Evolutionary conservation across 2,888 invertebrate species (phyloP), one percentile per base, ranked within the genome.

Genomic region (Peribatodes rhomboidaria): DNA sequence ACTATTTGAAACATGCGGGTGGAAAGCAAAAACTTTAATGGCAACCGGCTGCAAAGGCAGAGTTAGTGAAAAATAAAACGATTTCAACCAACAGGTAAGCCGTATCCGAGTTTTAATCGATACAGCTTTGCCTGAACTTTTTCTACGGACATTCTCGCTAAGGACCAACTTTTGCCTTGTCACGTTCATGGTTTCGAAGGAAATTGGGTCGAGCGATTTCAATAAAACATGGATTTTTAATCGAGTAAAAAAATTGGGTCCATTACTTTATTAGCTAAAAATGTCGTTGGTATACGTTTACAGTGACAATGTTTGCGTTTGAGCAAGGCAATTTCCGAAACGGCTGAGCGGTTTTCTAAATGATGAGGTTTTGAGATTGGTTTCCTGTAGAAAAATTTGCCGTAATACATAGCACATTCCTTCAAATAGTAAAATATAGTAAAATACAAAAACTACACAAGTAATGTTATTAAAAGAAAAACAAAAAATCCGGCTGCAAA

Each of bases 51-150:
- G 18, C 18, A 8, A 13, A n/a, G 39, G 44, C 44, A 16, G 60
- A 56, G 56, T 65, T 55, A 65, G 53, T 41, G 44, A 57, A 59
- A 58, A 64, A 55, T 55, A 60, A 55, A 61, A 31, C 54, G 44
- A 50, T 50, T 55, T 11, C 31, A 9, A 22, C 49, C 65, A 56
- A 56, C 55, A 60, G 60, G 59, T 64, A 62, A 54, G 14, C 35
- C 41, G 50, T 46, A 58, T 56, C 46, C 46, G 33, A 60, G 56
- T 56, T 65, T 60, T 65, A 65, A 65, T 61, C 65, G 65, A 61
- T 61, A 61, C 60, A 56, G 56, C 50, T 60, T 31, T 46, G 42
- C 33, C 4, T 60, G 22, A 57, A 65, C 56, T 65, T 65, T 59
- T 65, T 52, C 42, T 52, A 49, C 55, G 55, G 58, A 58, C 33